Percentiles rank a stretch among this genome's conserved stretches.
These are phyloP conservation scores for Theristicus caerulescens DNA, from an alignment of 2,113 vertebrate species.

Conservation along the genomic window DNA sequence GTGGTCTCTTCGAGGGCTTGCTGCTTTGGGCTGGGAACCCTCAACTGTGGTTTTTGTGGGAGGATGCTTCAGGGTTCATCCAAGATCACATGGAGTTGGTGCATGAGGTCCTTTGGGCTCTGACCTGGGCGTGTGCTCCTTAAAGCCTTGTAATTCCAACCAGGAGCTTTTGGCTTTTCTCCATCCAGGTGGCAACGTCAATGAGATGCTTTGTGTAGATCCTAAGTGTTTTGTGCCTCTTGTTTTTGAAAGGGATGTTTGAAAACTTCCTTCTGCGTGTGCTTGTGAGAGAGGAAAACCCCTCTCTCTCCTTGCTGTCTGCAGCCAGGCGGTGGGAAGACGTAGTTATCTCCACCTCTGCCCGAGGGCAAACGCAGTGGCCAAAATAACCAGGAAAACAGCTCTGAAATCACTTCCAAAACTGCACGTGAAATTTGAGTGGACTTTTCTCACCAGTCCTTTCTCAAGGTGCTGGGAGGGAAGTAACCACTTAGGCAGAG, in stretches of 20 bases:
- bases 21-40: neutral
- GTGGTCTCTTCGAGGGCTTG: neutral
- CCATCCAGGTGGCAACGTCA: neutral
- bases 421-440: neutral
- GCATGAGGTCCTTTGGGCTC: neutral
- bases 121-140: neutral
- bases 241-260: neutral
- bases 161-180: neutral
- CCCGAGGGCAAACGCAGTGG: neutral
- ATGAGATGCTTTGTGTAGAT: neutral
- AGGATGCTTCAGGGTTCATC: neutral
- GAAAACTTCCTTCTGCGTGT: neutral
- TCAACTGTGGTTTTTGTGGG: neutral
- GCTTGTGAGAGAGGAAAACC: neutral
- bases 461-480: neutral
- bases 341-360: fast-evolving
- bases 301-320: neutral
- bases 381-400: neutral
- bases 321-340: neutral
- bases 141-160: neutral
- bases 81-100: neutral
- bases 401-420: neutral
- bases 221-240: neutral
- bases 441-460: neutral
- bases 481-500: neutral